Evolutionary conservation across 2,888 invertebrate genomes (phyloP).

Genomic region (Pandemis heparana): DNA sequence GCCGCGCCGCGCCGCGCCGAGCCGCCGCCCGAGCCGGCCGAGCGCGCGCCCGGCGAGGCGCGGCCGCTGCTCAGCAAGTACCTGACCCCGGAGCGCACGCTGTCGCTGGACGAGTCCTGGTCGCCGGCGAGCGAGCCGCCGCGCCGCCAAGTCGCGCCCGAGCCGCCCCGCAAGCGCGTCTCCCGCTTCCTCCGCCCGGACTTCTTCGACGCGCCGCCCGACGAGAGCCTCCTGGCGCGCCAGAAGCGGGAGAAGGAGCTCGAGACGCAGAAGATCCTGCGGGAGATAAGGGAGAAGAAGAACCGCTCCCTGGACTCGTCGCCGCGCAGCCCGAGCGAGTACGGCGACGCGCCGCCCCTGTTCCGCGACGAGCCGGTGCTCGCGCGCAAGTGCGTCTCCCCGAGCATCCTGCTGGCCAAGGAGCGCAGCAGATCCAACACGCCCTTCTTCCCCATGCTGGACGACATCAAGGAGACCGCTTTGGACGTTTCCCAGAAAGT

Average conservation of each 20-base stretch:
- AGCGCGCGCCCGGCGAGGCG: constrained; percentile 66
- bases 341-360: constrained; percentile 52
- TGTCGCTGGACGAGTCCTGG: constrained; percentile 67
- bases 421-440: constrained; percentile 80
- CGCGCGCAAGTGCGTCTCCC: constrained; percentile 71
- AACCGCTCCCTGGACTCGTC: constrained; percentile 71
- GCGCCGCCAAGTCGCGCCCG: constrained; percentile 62
- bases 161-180: constrained; percentile 86
- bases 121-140: constrained; percentile 64
- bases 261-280: constrained; percentile 88
- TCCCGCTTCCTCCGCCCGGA: constrained; percentile 92
- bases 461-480: constrained; percentile 79
- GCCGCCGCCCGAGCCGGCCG: constrained; percentile 49
- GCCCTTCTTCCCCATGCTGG: constrained; percentile 81
- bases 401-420: constrained; percentile 64
- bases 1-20: constrained; percentile 49
- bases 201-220: constrained; percentile 89
- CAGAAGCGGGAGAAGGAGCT: constrained; percentile 88
- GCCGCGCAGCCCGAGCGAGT: constrained; percentile 61
- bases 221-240: constrained; percentile 88
- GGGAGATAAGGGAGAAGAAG: constrained; percentile 88
- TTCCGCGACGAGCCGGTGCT: constrained; percentile 60
- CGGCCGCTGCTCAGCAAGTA: constrained; percentile 86
- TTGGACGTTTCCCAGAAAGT: constrained; percentile 59
- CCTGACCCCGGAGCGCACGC: constrained; percentile 75